Conservation (phyloP, 2,888 invertebrate genomes). For the Platycnemis pennipes region DNA sequence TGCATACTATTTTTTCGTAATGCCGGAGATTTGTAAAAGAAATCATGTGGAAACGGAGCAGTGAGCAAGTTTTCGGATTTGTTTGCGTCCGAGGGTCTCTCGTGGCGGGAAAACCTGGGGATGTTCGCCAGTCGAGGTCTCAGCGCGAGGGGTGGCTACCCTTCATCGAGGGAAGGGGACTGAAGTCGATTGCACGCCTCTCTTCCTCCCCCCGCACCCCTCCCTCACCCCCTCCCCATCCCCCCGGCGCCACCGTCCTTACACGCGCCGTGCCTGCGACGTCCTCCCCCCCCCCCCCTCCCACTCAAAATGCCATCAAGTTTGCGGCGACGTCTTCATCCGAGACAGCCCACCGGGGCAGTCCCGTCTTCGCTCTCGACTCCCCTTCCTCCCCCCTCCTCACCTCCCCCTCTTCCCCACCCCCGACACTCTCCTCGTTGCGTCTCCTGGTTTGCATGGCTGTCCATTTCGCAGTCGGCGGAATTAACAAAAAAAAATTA, state of each 20-base stretch:
- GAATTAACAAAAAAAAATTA: too few species aligned
- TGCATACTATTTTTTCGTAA: too few species aligned
- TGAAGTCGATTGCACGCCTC: not conserved
- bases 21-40: too few species aligned
- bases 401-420: not conserved
- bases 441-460: not conserved
- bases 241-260: not conserved
- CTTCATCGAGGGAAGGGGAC: too few species aligned
- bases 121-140: too few species aligned
- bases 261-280: too few species aligned
- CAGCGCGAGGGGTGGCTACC: too few species aligned
- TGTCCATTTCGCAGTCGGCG: not conserved
- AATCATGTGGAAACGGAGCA: too few species aligned
- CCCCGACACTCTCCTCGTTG: not conserved
- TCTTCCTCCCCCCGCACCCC: not conserved
- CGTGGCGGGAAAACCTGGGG: too few species aligned
- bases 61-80: too few species aligned
- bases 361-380: not conserved
- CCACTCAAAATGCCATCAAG: constrained; percentile 31
- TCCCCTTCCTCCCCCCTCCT: not conserved
- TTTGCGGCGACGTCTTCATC: constrained; percentile 45
- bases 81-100: too few species aligned
- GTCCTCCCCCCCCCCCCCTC: not conserved
- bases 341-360: not conserved
- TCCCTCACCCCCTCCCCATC: not conserved